Conservation (phyloP, 2,888 invertebrate genomes). For the Orchestes rusci region DNA sequence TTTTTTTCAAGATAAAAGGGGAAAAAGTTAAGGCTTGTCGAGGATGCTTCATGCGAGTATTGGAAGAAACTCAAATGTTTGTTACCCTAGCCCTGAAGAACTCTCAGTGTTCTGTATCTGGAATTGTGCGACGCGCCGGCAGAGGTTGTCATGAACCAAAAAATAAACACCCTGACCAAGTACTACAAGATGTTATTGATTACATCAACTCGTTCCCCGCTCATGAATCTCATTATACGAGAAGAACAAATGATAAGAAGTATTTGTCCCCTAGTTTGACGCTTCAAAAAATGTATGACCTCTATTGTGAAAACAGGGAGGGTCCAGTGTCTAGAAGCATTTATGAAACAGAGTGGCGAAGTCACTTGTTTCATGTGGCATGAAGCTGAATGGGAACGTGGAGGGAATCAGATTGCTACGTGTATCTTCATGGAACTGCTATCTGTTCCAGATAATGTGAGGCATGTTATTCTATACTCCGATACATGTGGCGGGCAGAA, state of each 20-base stretch:
- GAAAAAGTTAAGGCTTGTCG: slow-evolving; percentile 3
- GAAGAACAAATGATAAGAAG: slow-evolving; percentile 7
- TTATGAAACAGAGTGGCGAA: too few species aligned
- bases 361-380: too few species aligned
- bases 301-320: slow-evolving; percentile 6
- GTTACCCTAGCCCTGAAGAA: not conserved
- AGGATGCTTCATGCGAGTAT: slow-evolving; percentile 1
- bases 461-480: slow-evolving; percentile 16
- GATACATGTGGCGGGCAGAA: slow-evolving; percentile 18
- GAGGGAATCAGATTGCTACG: slow-evolving; percentile 15
- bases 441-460: slow-evolving; percentile 6
- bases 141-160: slow-evolving; percentile 7
- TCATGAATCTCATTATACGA: slow-evolving; percentile 16
- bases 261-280: slow-evolving; percentile 11
- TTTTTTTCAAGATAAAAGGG: slow-evolving; percentile 4
- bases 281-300: slow-evolving; percentile 16
- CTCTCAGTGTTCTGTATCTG: not conserved
- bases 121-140: not conserved
- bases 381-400: too few species aligned
- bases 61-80: slow-evolving; percentile 4
- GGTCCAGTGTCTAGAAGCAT: too few species aligned
- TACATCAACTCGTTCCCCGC: slow-evolving; percentile 21
- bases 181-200: not conserved
- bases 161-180: slow-evolving; percentile 10
- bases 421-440: slow-evolving; percentile 9